Percentiles rank a stretch among this genome's conserved stretches.
Conservation (phyloP, 1,140 invertebrate genomes). For the Dendrolimus kikuchii region DNA sequence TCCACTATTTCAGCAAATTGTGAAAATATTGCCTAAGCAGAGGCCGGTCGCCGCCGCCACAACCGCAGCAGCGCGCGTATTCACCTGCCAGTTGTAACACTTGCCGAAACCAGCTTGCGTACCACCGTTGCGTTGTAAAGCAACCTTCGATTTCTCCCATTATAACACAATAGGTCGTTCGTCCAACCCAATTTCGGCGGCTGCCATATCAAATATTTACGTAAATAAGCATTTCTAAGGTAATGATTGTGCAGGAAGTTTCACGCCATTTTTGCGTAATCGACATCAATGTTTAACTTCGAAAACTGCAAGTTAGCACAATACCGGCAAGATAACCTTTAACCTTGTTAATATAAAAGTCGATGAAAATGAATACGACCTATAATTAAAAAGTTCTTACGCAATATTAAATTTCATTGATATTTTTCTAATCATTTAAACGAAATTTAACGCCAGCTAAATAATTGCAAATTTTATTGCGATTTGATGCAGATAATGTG, state of each 20-base stretch:
- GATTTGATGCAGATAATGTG: too few relatives aligned
- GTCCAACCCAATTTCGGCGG: constrained; percentile 37
- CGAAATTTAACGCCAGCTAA: too few relatives aligned
- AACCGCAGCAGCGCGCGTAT: constrained; percentile 22
- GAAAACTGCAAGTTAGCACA: too few relatives aligned
- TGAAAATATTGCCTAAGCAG: constrained; percentile 40
- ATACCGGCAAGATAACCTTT: too few relatives aligned
- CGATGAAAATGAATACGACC: too few relatives aligned
- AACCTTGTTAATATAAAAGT: too few relatives aligned
- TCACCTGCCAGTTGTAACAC: constrained; percentile 11
- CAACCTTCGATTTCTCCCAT: constrained; percentile 54
- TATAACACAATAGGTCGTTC: constrained; percentile 43
- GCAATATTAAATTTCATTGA: too few relatives aligned
- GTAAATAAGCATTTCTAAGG: constrained; percentile 12
- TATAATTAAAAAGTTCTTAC: too few relatives aligned
- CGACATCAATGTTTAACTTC: not conserved
- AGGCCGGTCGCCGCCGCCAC: constrained; percentile 19
- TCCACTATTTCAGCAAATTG: constrained; percentile 45
- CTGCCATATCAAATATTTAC: constrained; percentile 20
- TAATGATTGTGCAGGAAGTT: constrained; percentile 4
- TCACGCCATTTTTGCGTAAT: constrained; percentile 3
- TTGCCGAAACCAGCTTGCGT: constrained; percentile 33
- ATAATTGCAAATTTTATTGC: too few relatives aligned
- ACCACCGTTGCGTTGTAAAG: constrained; percentile 24
- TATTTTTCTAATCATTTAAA: too few relatives aligned